Conservation (phyloP, 2,797 vertebrate species). For the Bovichtus diacanthus region DNA sequence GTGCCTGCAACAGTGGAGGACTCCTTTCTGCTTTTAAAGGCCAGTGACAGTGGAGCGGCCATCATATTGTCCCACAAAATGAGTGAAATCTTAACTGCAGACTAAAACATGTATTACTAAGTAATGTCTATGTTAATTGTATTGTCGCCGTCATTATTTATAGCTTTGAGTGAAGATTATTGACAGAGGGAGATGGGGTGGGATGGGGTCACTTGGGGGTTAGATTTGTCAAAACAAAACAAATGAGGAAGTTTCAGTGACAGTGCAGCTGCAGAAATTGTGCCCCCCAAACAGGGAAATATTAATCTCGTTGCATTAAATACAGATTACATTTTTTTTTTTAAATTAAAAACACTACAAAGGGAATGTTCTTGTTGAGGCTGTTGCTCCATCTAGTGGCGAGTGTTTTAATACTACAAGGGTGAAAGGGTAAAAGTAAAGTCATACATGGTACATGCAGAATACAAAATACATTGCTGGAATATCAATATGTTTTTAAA, state of each 20-base stretch:
- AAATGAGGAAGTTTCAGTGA: no score
- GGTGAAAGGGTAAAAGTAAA: slow-evolving; percentile 16
- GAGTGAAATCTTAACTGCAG: slow-evolving; percentile 13
- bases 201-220: no score
- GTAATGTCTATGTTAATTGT: no score
- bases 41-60: neutral
- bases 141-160: no score
- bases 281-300: no score
- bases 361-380: neutral
- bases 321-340: no score
- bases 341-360: neutral
- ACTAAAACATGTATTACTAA: no score
- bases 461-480: neutral
- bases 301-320: no score
- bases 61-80: neutral
- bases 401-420: slow-evolving; percentile 26
- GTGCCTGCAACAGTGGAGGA: slow-evolving; percentile 17
- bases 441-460: neutral
- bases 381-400: slow-evolving; percentile 67
- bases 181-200: no score
- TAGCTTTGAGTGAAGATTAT: no score
- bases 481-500: neutral
- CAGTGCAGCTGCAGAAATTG: no score
- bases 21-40: slow-evolving; percentile 6
- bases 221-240: no score